A percentile compares a stretch with the other conserved stretches of the same genome.
Conservation (phyloP, 2,888 invertebrate species). For the Pristionchus arcanus region DNA sequence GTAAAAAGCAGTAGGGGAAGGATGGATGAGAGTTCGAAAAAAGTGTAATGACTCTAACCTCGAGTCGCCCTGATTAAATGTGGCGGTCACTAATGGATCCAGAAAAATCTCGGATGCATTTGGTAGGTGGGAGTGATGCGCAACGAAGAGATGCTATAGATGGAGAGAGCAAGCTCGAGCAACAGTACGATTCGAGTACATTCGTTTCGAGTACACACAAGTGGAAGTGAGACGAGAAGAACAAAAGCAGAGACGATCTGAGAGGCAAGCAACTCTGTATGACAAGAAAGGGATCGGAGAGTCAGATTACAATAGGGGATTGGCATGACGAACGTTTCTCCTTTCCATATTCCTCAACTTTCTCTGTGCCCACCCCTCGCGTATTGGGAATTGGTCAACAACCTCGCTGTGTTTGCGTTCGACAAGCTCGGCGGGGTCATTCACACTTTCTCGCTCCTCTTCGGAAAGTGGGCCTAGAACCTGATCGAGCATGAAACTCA, state of each 20-base stretch:
- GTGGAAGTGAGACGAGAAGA: neutral
- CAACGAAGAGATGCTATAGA: neutral
- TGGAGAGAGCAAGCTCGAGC: neutral
- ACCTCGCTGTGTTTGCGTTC: constrained; percentile 37
- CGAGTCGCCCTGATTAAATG: constrained; percentile 5
- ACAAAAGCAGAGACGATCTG: constrained; percentile 44
- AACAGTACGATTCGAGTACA: constrained; percentile 25
- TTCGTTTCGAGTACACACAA: constrained; percentile 12
- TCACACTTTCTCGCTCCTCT: constrained; percentile 11
- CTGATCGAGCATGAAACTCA: neutral
- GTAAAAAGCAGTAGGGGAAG: neutral
- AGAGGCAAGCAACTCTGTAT: constrained; percentile 46
- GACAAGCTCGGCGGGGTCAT: constrained; percentile 34
- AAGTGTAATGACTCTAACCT: constrained; percentile 31
- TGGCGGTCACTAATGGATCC: neutral
- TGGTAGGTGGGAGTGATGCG: neutral
- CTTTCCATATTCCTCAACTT: neutral
- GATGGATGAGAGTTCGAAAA: neutral
- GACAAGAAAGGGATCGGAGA: neutral
- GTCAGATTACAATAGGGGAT: constrained; percentile 6
- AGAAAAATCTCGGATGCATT: neutral
- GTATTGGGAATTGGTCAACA: constrained; percentile 30
- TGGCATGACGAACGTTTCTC: constrained; percentile 20
- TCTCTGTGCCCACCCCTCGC: neutral
- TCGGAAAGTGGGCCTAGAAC: constrained; percentile 12